Evolutionary conservation across 2,797 vertebrate genomes (phyloP), one percentile per base, ranked within the genome.

Genomic region (Heteromormyrus szaboi): DNA sequence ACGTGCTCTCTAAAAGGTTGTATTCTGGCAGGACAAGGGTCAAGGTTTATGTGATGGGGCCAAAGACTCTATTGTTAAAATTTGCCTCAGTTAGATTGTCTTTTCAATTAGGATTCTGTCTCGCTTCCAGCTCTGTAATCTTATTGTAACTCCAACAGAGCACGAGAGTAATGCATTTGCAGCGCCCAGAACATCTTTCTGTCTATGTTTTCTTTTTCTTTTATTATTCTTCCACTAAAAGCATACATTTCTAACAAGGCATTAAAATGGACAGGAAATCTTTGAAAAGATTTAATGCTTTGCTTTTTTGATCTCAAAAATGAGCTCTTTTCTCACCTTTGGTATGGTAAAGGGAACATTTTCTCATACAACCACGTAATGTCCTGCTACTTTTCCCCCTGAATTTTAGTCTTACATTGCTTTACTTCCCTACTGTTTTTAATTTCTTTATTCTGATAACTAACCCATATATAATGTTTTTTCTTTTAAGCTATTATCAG

Each of bases 11-110:
- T 85, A 92, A 92, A 92, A 95, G 53, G 93, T 94, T 93, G 94
- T 93, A 89, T 90, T 92, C 44, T 41, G 89, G 93, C 93, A 95
- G 96, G 95, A 95, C 96, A 97, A 96, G 96, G 97, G 96, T 97
- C 97, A 97, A 95, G 92, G 92, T 94, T 95, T 95, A 94, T 92
- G 93, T 94, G 94, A 89, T 93, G 93, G 92, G 93, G 93, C 93
- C 93, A 93, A 89, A 92, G 93, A 94, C 93, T 92, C 92, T 94
- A 96, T 97, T 98, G 95, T 97, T 95, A 92, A 90, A 87, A 1
- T 6, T 90, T 91, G 90, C 90, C 93, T 94, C 93, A 90, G 89
- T 87, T 88, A 90, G 91, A 93, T 93, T 92, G 89, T 92, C 89
- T 87, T 93, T 95, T 92, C 93, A 94, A 96, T 94, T 92, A 95